Percentiles rank a stretch among this genome's conserved stretches.
phyloP scores from a whole-genome alignment of 37 sponge, comb jelly and placozoan species.

The Beroe ovata region DNA sequence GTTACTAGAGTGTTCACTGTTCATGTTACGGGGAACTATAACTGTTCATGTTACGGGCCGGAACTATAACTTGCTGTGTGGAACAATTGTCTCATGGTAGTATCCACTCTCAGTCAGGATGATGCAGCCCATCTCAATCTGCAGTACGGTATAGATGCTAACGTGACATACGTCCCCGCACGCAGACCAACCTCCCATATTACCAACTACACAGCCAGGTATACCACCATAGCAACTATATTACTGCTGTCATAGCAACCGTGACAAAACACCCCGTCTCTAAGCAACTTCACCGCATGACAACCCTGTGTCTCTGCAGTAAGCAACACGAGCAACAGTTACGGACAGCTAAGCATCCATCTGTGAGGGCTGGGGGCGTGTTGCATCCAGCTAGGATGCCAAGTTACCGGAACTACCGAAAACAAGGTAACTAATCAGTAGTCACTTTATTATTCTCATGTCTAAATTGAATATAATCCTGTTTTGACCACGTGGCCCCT shows the following conservation, averaged over 20 bases:
- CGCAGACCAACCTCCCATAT: slow-evolving; percentile 1
- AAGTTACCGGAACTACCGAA: slow-evolving; percentile 12
- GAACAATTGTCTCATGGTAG: no score
- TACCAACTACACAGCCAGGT: slow-evolving; percentile 51
- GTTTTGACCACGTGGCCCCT: background rate
- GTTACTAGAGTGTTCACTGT: no score
- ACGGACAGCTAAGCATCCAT: background rate
- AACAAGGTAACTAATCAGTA: slow-evolving; percentile 28
- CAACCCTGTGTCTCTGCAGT: background rate
- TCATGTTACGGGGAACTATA: no score
- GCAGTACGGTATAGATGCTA: slow-evolving; percentile 42
- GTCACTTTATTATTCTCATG: no score
- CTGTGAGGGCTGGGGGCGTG: background rate
- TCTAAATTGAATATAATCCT: no score
- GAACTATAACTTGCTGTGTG: no score
- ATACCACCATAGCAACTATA: background rate
- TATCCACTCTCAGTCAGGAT: slow-evolving; percentile 43
- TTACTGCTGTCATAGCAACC: background rate
- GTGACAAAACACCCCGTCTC: background rate
- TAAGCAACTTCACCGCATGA: background rate
- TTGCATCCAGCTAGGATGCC: slow-evolving; percentile 48
- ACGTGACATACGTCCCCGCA: slow-evolving; percentile 53
- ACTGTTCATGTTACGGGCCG: no score
- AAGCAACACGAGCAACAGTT: slow-evolving; percentile 31
- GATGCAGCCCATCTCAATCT: slow-evolving; percentile 45